These are phyloP conservation scores for Platynereis dumerilii DNA, from an alignment of 2,888 invertebrate species.

Conservation along the genomic window DNA sequence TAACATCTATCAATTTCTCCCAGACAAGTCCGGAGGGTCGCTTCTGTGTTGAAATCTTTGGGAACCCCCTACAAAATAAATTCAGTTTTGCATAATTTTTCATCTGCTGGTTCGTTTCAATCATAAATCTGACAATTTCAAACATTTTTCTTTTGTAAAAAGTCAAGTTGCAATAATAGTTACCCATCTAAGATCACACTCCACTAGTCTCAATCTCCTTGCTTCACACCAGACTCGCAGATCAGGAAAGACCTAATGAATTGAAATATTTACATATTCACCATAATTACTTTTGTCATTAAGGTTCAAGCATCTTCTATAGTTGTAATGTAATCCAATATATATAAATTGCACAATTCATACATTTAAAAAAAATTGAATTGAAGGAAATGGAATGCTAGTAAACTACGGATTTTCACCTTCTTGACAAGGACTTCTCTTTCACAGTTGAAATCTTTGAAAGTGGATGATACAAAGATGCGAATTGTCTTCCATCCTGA, in stretches of 20 bases:
- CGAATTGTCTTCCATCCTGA: slow-evolving; percentile 55
- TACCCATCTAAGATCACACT: slow-evolving; percentile 51
- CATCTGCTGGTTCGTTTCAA: too few relatives aligned
- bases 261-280: slow-evolving; percentile 4
- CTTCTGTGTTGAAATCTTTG: slow-evolving; percentile 38
- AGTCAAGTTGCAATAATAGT: too few relatives aligned
- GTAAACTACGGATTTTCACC: too few relatives aligned
- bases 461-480: slow-evolving; percentile 63
- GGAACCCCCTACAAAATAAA: slow-evolving; percentile 39
- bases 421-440: slow-evolving; percentile 60
- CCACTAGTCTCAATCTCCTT: slow-evolving; percentile 41
- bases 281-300: too few relatives aligned
- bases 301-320: too few relatives aligned
- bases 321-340: too few relatives aligned
- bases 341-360: too few relatives aligned
- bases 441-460: slow-evolving; percentile 61
- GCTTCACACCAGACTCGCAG: slow-evolving; percentile 45
- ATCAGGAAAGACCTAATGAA: slow-evolving; percentile 45
- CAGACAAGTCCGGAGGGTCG: slow-evolving; percentile 39
- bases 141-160: too few relatives aligned
- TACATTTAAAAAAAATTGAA: too few relatives aligned
- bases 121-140: too few relatives aligned
- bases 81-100: too few relatives aligned
- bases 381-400: too few relatives aligned
- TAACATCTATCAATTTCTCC: slow-evolving; percentile 43